Base-by-base conservation (phyloP, 2,888 invertebrate genomes). In the Periphyllus acericola region DNA sequence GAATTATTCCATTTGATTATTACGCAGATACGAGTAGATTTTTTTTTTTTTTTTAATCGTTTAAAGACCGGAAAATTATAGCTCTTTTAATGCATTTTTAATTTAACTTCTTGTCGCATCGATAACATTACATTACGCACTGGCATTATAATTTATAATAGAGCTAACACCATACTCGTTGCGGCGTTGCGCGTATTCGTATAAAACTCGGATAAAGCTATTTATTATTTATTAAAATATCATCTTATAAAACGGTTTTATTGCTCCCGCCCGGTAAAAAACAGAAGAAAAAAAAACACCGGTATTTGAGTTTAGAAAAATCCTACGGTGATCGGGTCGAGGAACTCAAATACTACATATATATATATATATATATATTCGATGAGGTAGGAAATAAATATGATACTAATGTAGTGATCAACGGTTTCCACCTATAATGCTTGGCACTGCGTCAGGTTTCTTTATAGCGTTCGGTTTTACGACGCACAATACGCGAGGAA, bases 401-500 rank as follows among this genome's bases (percentile, higher is more conserved):
- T 52, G 17, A 81, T 55, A 72, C 81, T 29, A 71, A 81, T 29
- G n/a, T n/a, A 82, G 32, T 71, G 52, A 82, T 82, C 72, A 72
- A 72, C 82, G 32, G 71, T 82, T 72, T 72, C 71, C 52, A 72
- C 71, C 46, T 11, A n/a, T n/a, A 46, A 66, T 29, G 3, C 34
- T 74, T 75, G 60, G 75, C 66, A 66, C 36, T 19, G 34, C 40
- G 83, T 40, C 75, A 83, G 82, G n/a, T 82, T 82, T 82, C 72
- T 74, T 72, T 68, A 81, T 68, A 40, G 75, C 66, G 29, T 60
- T 83, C 8, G 66, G 32, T 83, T 75, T 83, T 83, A 83, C 83
- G 75, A 75, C 34, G 36, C 25, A 32, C 29, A 40, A 40, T 14
- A 75, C 74, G 21, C 14, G 14, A 1, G 29, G n/a, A 72, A 72